phyloP scores from a whole-genome alignment of 2,797 vertebrate genomes.

The Smutsia temminckii region DNA sequence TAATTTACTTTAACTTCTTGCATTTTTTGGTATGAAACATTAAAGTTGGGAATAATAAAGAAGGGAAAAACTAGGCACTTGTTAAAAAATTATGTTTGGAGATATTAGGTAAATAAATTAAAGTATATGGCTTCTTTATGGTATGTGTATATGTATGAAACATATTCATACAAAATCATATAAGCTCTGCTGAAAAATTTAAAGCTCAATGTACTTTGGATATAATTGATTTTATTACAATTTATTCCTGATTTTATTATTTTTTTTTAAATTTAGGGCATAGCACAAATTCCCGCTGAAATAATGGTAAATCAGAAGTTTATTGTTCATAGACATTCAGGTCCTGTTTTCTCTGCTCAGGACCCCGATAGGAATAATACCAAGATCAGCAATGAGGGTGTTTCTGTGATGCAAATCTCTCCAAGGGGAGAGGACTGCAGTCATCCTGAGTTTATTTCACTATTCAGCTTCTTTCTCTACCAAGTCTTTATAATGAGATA shows the following conservation, averaged over 20 bases:
- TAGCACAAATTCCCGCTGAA: neutral
- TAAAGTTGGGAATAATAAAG: neutral
- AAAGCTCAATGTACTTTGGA: neutral
- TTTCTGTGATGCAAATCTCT: constrained; percentile 55
- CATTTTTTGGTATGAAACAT: neutral
- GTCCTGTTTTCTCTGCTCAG: constrained; percentile 29
- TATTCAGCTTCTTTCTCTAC: neutral
- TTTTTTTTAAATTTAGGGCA: neutral
- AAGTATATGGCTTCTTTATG: neutral
- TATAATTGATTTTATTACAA: constrained; percentile 13
- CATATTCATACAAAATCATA: neutral
- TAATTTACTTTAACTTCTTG: neutral
- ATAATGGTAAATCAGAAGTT: constrained; percentile 25
- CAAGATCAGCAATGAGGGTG: neutral
- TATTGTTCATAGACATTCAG: neutral
- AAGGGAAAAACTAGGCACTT: neutral
- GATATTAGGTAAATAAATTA: neutral
- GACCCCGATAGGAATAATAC: neutral
- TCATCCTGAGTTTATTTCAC: constrained; percentile 39
- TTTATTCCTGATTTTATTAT: neutral
- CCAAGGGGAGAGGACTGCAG: neutral
- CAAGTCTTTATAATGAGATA: neutral
- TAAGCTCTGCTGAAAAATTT: neutral
- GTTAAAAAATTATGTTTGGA: neutral
- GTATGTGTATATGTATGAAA: neutral